phyloP scores from a whole-genome alignment of 1,140 invertebrate genomes.

The Lasioglossum baleicum region DNA sequence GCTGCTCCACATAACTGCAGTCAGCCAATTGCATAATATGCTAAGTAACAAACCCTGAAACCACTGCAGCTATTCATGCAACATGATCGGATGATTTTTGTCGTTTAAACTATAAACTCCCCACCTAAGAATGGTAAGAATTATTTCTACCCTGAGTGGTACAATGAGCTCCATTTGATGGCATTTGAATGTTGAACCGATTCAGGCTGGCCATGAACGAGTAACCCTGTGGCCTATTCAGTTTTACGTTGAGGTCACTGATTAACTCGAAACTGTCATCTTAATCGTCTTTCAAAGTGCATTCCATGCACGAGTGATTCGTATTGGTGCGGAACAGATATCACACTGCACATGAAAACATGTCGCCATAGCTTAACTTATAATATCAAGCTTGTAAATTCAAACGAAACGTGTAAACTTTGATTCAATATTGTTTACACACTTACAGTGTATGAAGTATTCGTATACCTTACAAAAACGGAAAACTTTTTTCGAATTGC shows the following conservation, averaged over 20 bases:
- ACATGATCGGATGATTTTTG: not conserved
- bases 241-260: not conserved
- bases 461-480: too few species aligned
- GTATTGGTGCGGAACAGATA: not conserved
- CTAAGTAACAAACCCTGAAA: not conserved
- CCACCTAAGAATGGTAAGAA: not conserved
- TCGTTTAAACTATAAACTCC: not conserved
- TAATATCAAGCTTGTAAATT: too few species aligned
- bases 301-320: not conserved
- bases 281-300: not conserved
- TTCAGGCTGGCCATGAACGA: not conserved
- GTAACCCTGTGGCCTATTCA: conserved; percentile 6
- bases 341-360: too few species aligned
- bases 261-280: not conserved
- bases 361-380: too few species aligned
- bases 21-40: not conserved
- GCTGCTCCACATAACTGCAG: not conserved
- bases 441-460: too few species aligned
- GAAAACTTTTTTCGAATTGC: too few species aligned
- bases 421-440: too few species aligned
- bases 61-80: not conserved
- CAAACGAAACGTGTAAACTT: too few species aligned
- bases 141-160: not conserved
- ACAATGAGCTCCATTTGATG: not conserved
- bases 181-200: not conserved